These are phyloP conservation scores for Clunio marinus DNA, from an alignment of 2,888 invertebrate species.

Conservation along the genomic window DNA sequence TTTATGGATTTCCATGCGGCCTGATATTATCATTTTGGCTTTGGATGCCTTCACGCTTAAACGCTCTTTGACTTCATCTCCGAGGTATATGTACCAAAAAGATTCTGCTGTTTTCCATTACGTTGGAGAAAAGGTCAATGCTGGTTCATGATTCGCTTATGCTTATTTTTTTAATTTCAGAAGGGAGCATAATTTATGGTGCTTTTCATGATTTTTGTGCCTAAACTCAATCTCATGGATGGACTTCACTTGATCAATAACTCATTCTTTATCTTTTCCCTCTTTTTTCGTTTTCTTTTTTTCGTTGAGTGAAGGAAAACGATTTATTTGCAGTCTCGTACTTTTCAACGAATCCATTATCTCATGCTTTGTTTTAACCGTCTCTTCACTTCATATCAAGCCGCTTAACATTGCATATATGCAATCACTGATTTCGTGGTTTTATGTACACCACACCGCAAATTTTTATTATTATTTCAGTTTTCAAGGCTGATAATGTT, in stretches of 20 bases:
- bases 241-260: too few relatives aligned
- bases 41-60: constrained; percentile 15
- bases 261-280: too few relatives aligned
- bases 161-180: too few relatives aligned
- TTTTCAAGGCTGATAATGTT: background rate
- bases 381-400: background rate
- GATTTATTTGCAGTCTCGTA: too few relatives aligned
- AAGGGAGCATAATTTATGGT: background rate
- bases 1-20: constrained; percentile 1
- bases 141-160: constrained; percentile 3
- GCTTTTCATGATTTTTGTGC: constrained; percentile 1
- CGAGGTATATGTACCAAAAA: too few relatives aligned
- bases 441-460: constrained; percentile 12
- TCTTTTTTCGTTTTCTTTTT: too few relatives aligned
- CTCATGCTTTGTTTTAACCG: constrained; percentile 5
- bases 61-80: background rate
- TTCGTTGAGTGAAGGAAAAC: too few relatives aligned
- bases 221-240: too few relatives aligned
- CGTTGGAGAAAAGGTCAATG: constrained; percentile 13
- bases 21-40: constrained; percentile 12
- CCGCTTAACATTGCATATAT: constrained; percentile 12
- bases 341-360: background rate
- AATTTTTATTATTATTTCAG: too few relatives aligned
- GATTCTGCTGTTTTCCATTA: constrained; percentile 23
- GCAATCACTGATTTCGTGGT: constrained; percentile 34